Percentiles rank a stretch among this genome's conserved stretches.
Conservation (phyloP, 2,113 vertebrate genomes). For the Mirounga angustirostris region DNA sequence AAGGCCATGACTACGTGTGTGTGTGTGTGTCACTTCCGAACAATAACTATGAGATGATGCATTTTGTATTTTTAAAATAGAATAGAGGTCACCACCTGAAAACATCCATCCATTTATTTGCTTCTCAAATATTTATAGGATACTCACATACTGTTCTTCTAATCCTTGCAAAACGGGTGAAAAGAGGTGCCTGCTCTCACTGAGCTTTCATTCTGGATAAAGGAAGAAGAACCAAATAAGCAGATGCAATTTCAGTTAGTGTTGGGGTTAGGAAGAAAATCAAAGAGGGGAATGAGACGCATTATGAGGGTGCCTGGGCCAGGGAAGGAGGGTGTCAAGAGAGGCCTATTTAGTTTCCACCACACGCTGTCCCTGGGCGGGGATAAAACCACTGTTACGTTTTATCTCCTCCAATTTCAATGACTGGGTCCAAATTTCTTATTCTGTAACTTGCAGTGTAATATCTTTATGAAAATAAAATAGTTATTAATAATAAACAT, state of each 20-base stretch:
- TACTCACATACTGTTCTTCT: neutral
- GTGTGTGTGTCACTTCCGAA: neutral
- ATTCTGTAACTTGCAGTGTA: neutral
- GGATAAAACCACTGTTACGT: neutral
- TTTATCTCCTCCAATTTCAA: neutral
- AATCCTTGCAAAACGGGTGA: neutral
- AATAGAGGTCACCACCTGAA: neutral
- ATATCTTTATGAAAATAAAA: neutral
- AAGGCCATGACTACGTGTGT: neutral
- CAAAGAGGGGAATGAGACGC: too few relatives aligned
- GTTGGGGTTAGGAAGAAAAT: neutral
- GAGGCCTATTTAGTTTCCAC: neutral
- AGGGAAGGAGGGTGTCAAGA: neutral
- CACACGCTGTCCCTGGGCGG: neutral
- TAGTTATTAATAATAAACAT: neutral
- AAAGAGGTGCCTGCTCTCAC: neutral
- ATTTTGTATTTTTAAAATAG: slow-evolving; percentile 8
- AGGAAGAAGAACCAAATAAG: neutral
- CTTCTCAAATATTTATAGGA: neutral
- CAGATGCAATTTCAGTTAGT: neutral
- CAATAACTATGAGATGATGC: neutral
- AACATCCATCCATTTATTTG: neutral
- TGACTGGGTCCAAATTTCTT: neutral
- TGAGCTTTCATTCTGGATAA: neutral
- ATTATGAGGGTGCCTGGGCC: neutral